Evolutionary conservation across 2,113 vertebrate genomes (phyloP), one percentile per base, ranked within the genome.

Genomic region (Heterocephalus glaber): DNA sequence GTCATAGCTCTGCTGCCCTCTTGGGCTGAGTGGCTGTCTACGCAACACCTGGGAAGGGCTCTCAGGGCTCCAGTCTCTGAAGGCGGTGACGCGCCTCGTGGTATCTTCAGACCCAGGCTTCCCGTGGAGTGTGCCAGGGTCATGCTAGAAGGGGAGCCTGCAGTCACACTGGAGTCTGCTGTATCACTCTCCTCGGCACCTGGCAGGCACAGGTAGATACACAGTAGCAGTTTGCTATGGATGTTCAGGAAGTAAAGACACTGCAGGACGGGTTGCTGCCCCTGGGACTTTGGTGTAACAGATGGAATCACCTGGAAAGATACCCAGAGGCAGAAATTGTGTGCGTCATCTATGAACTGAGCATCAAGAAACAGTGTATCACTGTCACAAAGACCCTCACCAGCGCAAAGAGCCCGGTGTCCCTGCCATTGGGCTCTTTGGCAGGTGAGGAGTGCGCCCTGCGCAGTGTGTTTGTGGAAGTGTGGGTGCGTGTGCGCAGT

Each of bases 371-470:
- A n/a, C 11, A 28, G 17, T 33, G 44, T 60, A 33, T 44, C 47
- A 65, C 41, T 49, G 12, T 44, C n/a, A 49, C 35, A 74, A 33
- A 80, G 44, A 30, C 17, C 30, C 44, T 72, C 30, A 47, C 6
- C 1, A 41, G 5, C 12, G 3, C 41, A 65, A 60, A 2, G 35
- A n/a, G 14, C 24, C 5, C n/a, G 17, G 3, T 30, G 19, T 14
- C 65, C 26, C 44, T 89, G 33, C 12, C n/a, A 20, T 60, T 41
- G 3, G 4, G 44, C 13, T 61, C 12, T 35, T 38, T 26, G 38
- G 60, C n/a, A 82, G 33, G 33, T 47, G 52, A 6, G 13, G 16
- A 52, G 44, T 61, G 5, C 13, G 0, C 56, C n/a, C 81, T 70
- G 19, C 2, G 0, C 24, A n/a, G 3, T 65, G 5, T 79, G 76